Percentiles rank a stretch among this genome's conserved stretches.
These are phyloP conservation scores for Dione vanillae DNA, from an alignment of 2,888 invertebrate genomes.

Conservation along the genomic window DNA sequence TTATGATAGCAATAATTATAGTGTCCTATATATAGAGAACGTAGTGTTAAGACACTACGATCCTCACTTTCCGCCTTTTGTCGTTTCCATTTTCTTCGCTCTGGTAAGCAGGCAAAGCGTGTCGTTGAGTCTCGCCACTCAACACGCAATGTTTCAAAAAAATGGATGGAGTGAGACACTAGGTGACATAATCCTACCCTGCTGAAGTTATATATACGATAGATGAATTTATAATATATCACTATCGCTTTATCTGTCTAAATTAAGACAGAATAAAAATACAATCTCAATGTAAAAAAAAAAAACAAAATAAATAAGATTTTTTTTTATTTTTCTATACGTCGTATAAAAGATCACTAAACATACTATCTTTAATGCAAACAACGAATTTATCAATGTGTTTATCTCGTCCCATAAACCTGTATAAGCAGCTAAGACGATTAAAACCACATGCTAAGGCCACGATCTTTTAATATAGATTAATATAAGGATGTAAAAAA, in stretches of 20 bases:
- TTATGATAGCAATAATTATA: constrained; percentile 6
- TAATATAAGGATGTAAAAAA: not conserved
- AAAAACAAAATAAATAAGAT: no score
- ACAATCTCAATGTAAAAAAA: not conserved
- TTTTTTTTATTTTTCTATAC: not conserved
- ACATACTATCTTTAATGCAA: not conserved
- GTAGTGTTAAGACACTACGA: no score
- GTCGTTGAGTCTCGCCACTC: no score
- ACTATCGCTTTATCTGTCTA: no score
- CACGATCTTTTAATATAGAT: not conserved
- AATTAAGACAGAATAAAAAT: not conserved
- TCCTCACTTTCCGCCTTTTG: no score
- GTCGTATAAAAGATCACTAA: not conserved
- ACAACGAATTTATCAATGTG: constrained; percentile 21
- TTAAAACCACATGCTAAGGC: constrained; percentile 21
- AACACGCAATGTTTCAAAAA: no score
- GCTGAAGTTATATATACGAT: no score
- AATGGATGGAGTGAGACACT: no score
- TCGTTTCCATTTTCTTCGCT: no score
- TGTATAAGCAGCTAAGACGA: constrained; percentile 27
- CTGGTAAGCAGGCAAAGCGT: no score
- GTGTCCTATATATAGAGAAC: no score
- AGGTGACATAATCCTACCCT: no score
- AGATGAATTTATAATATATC: not conserved
- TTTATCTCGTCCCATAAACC: constrained; percentile 28